A percentile compares a stretch with the other conserved stretches of the same genome.
Conservation (phyloP, 1,140 invertebrate genomes). For the Phthorimaea operculella region DNA sequence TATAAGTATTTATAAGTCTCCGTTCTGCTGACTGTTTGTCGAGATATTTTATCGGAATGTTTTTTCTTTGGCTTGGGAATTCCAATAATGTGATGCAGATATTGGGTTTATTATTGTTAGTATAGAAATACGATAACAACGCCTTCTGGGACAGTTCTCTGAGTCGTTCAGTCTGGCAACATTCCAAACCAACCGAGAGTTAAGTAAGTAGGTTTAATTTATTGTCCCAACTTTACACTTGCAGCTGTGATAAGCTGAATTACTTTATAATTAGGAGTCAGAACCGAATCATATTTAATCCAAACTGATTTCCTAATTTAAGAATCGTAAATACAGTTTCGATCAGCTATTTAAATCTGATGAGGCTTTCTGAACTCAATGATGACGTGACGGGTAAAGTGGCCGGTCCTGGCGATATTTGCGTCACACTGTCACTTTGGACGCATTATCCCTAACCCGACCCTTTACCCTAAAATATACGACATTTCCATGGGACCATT, state of each 20-base stretch:
- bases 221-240: conserved; percentile 7
- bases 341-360: neutral
- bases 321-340: neutral
- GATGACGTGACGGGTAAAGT: conserved; percentile 20
- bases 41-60: neutral
- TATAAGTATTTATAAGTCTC: neutral
- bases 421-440: conserved; percentile 17
- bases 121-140: neutral
- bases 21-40: neutral
- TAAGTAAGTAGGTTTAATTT: conserved; percentile 13
- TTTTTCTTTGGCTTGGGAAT: neutral
- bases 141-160: conserved; percentile 5
- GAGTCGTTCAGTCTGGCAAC: conserved; percentile 11
- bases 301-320: neutral
- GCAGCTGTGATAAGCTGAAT: neutral
- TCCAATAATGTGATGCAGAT: neutral
- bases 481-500: conserved; percentile 21
- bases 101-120: neutral
- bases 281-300: too few species aligned
- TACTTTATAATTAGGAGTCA: too few species aligned
- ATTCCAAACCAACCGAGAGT: too few species aligned
- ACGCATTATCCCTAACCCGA: conserved; percentile 34
- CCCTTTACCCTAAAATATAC: conserved; percentile 30
- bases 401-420: conserved; percentile 23
- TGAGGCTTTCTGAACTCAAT: conserved; percentile 1